Percentiles rank a stretch among this genome's conserved stretches.
Evolutionary conservation across 2,888 invertebrate species (phyloP).

Genomic region (Tridacna gigas): DNA sequence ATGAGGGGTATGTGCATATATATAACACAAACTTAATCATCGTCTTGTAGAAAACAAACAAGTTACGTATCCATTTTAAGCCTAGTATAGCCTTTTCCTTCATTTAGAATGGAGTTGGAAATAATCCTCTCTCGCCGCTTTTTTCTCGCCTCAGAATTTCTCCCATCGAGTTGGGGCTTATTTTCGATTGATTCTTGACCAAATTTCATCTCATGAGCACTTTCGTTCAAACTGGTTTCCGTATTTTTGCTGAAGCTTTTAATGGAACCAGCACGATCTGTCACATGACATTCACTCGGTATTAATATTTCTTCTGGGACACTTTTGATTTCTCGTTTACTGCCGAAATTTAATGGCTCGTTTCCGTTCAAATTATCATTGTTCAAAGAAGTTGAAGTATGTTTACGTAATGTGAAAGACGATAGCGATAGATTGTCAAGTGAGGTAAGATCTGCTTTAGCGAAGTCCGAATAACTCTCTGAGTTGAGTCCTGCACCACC

Average conservation of each 20-base stretch:
- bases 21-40: too few species aligned
- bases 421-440: slow-evolving; percentile 48
- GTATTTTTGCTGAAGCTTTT: not conserved
- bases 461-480: slow-evolving; percentile 30
- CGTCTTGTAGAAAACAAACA: too few species aligned
- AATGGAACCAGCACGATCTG: not conserved
- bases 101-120: slow-evolving; percentile 37
- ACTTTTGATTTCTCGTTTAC: slow-evolving; percentile 43
- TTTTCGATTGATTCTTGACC: not conserved
- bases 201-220: slow-evolving; percentile 9
- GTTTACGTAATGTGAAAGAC: slow-evolving; percentile 32
- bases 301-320: slow-evolving; percentile 55
- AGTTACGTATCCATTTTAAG: slow-evolving; percentile 42
- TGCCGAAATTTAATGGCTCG: slow-evolving; percentile 22
- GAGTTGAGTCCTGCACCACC: not conserved
- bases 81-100: slow-evolving; percentile 48
- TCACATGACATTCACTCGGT: slow-evolving; percentile 19
- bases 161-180: not conserved
- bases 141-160: slow-evolving; percentile 43
- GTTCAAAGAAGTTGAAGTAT: not conserved
- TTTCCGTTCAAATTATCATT: not conserved
- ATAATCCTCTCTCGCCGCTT: slow-evolving; percentile 52
- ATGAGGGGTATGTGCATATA: too few species aligned
- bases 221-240: not conserved
- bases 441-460: slow-evolving; percentile 36